These are phyloP conservation scores for Halocynthia aurantium DNA, from an alignment of 23 tunicate species.

Conservation along the genomic window DNA sequence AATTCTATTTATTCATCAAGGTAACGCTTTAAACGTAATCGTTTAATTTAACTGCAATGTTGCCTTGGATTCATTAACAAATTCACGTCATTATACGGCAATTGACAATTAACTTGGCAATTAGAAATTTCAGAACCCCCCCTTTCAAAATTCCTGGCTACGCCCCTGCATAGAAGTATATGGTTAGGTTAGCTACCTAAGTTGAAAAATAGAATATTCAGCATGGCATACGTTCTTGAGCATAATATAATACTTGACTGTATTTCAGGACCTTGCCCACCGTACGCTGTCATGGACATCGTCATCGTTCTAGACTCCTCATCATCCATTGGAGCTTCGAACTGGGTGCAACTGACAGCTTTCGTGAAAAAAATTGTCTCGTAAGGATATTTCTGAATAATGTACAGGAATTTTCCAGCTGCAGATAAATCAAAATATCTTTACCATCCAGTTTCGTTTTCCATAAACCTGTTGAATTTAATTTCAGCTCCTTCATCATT, in stretches of 20 bases:
- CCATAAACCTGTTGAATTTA: neutral
- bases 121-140: too few relatives aligned
- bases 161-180: too few relatives aligned
- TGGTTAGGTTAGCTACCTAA: too few relatives aligned
- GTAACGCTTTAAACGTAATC: too few relatives aligned
- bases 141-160: too few relatives aligned
- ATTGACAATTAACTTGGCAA: too few relatives aligned
- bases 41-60: too few relatives aligned
- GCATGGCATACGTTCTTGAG: too few relatives aligned
- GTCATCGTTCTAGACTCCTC: slow-evolving; percentile 24
- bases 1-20: too few relatives aligned
- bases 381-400: neutral
- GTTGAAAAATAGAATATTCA: too few relatives aligned
- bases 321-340: slow-evolving; percentile 16
- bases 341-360: slow-evolving; percentile 17
- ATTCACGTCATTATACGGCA: too few relatives aligned
- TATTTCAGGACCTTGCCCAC: slow-evolving; percentile 28
- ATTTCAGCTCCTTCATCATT: slow-evolving; percentile 15
- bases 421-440: neutral
- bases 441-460: neutral
- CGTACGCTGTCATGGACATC: slow-evolving; percentile 19
- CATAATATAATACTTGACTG: neutral
- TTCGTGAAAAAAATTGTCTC: neutral
- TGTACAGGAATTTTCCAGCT: neutral
- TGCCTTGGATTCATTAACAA: too few relatives aligned